Evolutionary conservation across 1,140 invertebrate species (phyloP).

Genomic region (Pseudomyrmex flavicornis): DNA sequence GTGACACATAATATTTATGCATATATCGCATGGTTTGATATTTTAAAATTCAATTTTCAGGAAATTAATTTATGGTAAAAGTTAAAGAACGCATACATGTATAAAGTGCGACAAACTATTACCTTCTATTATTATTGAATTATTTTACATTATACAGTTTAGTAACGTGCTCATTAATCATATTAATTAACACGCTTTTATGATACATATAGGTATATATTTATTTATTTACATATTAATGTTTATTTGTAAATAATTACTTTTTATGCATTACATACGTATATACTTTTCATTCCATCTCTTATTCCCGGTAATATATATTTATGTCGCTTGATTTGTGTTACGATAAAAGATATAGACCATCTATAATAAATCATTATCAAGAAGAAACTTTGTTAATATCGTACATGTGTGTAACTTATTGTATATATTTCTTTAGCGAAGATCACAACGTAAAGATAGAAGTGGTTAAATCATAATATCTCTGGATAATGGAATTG

Average conservation of each 20-base stretch:
- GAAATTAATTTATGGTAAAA: background rate
- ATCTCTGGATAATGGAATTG: slow-evolving; percentile 60
- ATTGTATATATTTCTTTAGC: slow-evolving; percentile 75
- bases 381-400: slow-evolving; percentile 18
- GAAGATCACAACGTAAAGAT: slow-evolving; percentile 67
- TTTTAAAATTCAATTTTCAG: background rate
- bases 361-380: background rate
- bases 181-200: slow-evolving; percentile 28
- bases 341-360: slow-evolving; percentile 13
- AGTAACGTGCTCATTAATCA: background rate
- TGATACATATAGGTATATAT: background rate
- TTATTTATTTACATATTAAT: slow-evolving; percentile 12
- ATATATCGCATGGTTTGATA: background rate
- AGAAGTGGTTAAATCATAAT: slow-evolving; percentile 64
- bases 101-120: background rate
- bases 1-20: too few species aligned
- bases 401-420: slow-evolving; percentile 63
- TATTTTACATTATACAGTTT: slow-evolving; percentile 14
- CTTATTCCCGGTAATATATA: slow-evolving; percentile 39
- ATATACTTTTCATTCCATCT: too few species aligned
- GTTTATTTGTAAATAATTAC: slow-evolving; percentile 44
- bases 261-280: slow-evolving; percentile 36
- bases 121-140: background rate
- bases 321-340: slow-evolving; percentile 39
- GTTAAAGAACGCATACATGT: too few species aligned